These are phyloP conservation scores for Odobenus rosmarus DNA, from an alignment of 2,113 vertebrate species.

Conservation along the genomic window DNA sequence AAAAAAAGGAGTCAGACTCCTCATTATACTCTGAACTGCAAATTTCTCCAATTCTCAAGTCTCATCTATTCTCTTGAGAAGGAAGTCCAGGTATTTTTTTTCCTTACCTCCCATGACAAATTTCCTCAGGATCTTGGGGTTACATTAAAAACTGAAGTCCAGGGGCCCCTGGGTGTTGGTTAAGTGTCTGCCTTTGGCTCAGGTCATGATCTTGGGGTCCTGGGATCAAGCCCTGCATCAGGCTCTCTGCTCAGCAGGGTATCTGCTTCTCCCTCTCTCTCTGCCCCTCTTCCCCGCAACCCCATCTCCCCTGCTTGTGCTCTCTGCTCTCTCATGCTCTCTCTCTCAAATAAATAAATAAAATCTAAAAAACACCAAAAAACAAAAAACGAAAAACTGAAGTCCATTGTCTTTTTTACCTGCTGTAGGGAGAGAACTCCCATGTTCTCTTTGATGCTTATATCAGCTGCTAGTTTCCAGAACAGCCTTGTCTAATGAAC, in stretches of 20 bases:
- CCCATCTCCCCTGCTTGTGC: background rate
- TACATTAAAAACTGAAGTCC: background rate
- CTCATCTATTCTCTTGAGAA: background rate
- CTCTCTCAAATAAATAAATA: background rate
- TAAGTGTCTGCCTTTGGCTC: background rate
- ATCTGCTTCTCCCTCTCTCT: background rate
- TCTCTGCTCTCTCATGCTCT: background rate
- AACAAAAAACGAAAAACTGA: background rate
- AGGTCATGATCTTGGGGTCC: background rate
- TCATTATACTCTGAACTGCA: background rate
- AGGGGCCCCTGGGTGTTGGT: fast-evolving
- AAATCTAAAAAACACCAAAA: background rate
- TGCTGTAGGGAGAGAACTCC: background rate
- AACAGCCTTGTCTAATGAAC: background rate
- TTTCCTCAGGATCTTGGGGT: background rate
- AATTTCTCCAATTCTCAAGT: background rate
- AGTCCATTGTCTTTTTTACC: background rate
- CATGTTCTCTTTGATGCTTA: background rate
- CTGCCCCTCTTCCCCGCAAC: no score
- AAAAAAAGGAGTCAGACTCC: background rate
- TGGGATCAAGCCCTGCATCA: background rate
- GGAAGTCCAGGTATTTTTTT: background rate
- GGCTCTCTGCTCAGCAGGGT: background rate
- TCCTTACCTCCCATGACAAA: background rate
- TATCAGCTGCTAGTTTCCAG: no score